Evolutionary conservation across 2,888 invertebrate genomes (phyloP), one percentile per base, ranked within the genome.

Genomic region (Abscondita cerata): DNA sequence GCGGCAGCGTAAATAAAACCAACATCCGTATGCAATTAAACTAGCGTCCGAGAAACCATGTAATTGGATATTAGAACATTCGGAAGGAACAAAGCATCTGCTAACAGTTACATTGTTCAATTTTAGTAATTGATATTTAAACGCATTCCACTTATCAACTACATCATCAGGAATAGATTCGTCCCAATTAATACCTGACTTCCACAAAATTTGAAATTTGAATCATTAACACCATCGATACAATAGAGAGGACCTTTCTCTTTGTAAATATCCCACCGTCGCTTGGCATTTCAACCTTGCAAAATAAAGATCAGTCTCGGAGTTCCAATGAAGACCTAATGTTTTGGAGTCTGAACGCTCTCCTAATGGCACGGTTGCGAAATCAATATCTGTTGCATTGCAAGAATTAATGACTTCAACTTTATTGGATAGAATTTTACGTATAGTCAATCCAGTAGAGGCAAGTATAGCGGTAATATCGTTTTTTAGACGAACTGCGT

Each of bases 31-130:
- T 1, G 72, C 71, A 6, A 18, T 47, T 12, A 53, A 55, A n/a
- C 67, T 67, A 1, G 71, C 69, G 54, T 73, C 72, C 2, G 59
- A 65, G 64, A 71, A 73, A 2, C 69, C 71, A 54, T 69, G 68
- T 6, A 73, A 46, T 34, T 68, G 3, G 4, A 38, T 3, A 2
- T 3, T 8, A 6, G 1, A 1, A 12, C 2, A 1, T 41, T 12
- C n/a, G 2, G 2, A 1, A 1, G 41, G 41, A 12, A 12, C 8
- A 2, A 41, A 2, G 16, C 41, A 41, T 16, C 41, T 1, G 1
- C 13, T 12, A 1, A 12, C 1, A 3, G 3, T 12, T 1, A 41
- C 2, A 4, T 4, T 2, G 41, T 12, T 4, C 8, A 41, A 16
- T 13, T 1, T 1, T 16, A 6, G 15, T 6, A 41, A 15, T 41